Evolutionary conservation across 2,888 invertebrate genomes (phyloP), one percentile per base, ranked within the genome.

Genomic region (Philopedon plagiatum): DNA sequence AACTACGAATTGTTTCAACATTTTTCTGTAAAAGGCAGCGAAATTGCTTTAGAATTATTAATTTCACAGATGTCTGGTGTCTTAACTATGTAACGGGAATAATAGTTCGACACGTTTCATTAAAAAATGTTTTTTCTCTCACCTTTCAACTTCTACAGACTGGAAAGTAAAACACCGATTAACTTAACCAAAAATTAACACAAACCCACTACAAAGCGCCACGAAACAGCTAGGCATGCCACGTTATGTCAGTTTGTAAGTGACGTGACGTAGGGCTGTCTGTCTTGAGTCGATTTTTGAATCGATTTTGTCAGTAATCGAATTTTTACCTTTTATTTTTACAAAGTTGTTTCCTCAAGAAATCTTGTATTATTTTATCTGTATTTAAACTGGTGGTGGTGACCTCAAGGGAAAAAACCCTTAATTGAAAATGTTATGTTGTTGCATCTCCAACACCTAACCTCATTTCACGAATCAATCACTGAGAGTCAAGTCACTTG

Each of bases 1-100:
- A 56, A 80, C 56, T 44, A 68, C 67, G n/a, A 78, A 15, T 60
- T 69, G 56, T 66, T 76, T 78, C 39, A 73, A 75, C 80, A 80
- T 80, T 71, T 75, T 80, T 63, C 71, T 71, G 57, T 18, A 62
- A 62, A 46, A 46, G 19, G 46, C 21, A 54, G 39, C 9, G 15
- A 29, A n/a, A 8, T 29, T 29, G 7, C 8, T 9, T 13, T 13
- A 11, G 29, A 18, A 54, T 5, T 15, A 54, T 54, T 0, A 18
- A 29, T 29, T 29, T 54, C 9, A 26, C 13, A 26, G 18, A 54
- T 29, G 8, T 15, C 4, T 18, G 29, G 29, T 29, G 2, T 15
- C 8, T 29, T 54, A 29, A 9, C 18, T 29, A 29, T 1, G 9
- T 3, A 7, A 54, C 18, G 13, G 9, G 0, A 18, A 13, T 8